Percentiles rank a stretch among this genome's conserved stretches.
phyloP scores from a whole-genome alignment of 2,113 vertebrate species.

The Dicaeum eximium region DNA sequence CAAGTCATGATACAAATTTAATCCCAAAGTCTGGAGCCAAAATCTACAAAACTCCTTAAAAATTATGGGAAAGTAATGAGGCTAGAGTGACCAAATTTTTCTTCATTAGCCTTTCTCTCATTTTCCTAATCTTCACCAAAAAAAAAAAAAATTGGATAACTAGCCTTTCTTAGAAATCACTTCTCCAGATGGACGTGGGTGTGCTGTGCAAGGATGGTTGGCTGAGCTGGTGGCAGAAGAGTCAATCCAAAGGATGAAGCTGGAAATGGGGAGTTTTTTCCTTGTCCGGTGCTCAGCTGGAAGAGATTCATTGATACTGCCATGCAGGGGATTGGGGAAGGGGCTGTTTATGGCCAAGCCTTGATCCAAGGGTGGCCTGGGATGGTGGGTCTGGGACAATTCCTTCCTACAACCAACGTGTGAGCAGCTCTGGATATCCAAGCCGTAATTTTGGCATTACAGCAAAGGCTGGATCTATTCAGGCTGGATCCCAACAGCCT shows the following conservation, averaged over 20 bases:
- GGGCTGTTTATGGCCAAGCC: background rate
- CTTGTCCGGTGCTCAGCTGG: background rate
- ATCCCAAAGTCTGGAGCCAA: background rate
- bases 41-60: background rate
- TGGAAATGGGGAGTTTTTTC: background rate
- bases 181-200: background rate
- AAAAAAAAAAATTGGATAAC: background rate
- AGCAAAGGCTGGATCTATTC: too few species aligned
- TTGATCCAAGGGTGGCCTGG: background rate
- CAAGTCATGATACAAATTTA: background rate
- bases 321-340: background rate
- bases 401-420: background rate
- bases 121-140: background rate
- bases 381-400: background rate
- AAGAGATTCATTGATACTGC: background rate
- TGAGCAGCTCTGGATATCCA: background rate
- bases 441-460: background rate
- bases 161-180: background rate
- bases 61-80: background rate
- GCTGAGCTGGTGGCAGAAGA: background rate
- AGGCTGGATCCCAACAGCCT: background rate
- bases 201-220: background rate
- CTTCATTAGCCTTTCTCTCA: background rate
- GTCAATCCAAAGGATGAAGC: background rate
- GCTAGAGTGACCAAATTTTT: background rate